Base-by-base conservation (phyloP, 2,113 vertebrate species). In the Parus major region DNA sequence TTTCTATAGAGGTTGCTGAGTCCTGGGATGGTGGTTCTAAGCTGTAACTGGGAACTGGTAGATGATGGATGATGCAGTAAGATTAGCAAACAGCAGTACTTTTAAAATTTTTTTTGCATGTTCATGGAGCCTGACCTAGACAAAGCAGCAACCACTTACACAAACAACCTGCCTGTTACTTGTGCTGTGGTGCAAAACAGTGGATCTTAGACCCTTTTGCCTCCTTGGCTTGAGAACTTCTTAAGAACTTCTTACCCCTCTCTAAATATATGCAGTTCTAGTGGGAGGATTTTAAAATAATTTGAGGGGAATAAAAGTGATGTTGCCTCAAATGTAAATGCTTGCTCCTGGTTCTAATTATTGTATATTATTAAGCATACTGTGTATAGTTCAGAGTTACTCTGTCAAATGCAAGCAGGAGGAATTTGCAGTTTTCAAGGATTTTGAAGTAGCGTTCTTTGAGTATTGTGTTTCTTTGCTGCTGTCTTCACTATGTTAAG, bases 371-470 rank as follows among this genome's bases (percentile, higher is more conserved):
- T 27, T 41, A 88, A 77, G n/a, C 57, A 39, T 44, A 11, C 33
- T 83, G 28, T 80, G 13, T 31, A 24, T 56, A 63, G 65, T 78
- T 89, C 70, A 53, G 50, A 35, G 42, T 73, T 81, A 39, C 19
- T 59, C 41, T 86, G 47, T 55, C 36, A 90, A 73, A 90, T 36
- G 12, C 56, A 88, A 72, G 56, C 55, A 68, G 41, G 59, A 79
- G 50, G 53, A 82, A 91, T 91, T 83, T 80, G 33, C 79, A 70
- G 28, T 91, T 92, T 68, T 28, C 31, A 68, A 75, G 36, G 27
- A 56, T 90, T 88, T 75, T 83, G 39, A 82, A 59, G 42, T 42
- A 86, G 81, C 33, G 69, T 91, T 75, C 39, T 72, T 86, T 36
- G 44, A 79, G 11, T 75, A 60, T 35, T 78, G 39, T 65, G 25